Percentiles rank a stretch among this genome's conserved stretches.
Evolutionary conservation across 92 coral and sea anemone genomes (phyloP).

Genomic region (Paramuricea clavata): DNA sequence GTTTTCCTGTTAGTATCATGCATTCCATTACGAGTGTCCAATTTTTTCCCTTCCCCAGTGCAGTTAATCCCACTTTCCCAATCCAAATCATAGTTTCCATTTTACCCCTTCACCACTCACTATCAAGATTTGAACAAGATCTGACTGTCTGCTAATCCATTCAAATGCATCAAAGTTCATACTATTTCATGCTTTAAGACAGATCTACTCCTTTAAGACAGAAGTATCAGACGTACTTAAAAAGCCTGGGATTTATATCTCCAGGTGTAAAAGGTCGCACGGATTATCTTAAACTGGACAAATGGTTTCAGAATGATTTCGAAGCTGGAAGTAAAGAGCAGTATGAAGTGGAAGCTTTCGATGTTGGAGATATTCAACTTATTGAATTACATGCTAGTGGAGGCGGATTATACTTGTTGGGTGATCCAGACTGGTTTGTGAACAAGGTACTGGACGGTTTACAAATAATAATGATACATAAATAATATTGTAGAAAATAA

Average conservation of each 20-base stretch:
- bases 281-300: slow-evolving; percentile 65
- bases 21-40: too few species aligned
- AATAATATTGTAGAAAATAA: background rate
- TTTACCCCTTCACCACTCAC: too few species aligned
- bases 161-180: too few species aligned
- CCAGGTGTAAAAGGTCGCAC: slow-evolving; percentile 83
- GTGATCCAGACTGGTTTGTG: slow-evolving; percentile 77
- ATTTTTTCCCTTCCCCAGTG: too few species aligned
- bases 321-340: slow-evolving; percentile 70
- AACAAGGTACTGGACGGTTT: slow-evolving; percentile 38
- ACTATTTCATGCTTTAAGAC: too few species aligned
- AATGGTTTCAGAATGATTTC: slow-evolving; percentile 74
- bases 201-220: too few species aligned
- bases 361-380: slow-evolving; percentile 82
- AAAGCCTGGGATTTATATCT: background rate
- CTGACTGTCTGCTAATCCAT: too few species aligned
- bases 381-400: slow-evolving; percentile 73
- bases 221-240: background rate
- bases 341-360: slow-evolving; percentile 77
- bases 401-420: slow-evolving; percentile 36
- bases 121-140: too few species aligned
- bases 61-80: too few species aligned
- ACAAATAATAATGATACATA: too few species aligned
- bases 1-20: too few species aligned
- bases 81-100: too few species aligned